Evolutionary conservation across 2,888 invertebrate species (phyloP), one percentile per base, ranked within the genome.

Genomic region (Halocaridina rubra): DNA sequence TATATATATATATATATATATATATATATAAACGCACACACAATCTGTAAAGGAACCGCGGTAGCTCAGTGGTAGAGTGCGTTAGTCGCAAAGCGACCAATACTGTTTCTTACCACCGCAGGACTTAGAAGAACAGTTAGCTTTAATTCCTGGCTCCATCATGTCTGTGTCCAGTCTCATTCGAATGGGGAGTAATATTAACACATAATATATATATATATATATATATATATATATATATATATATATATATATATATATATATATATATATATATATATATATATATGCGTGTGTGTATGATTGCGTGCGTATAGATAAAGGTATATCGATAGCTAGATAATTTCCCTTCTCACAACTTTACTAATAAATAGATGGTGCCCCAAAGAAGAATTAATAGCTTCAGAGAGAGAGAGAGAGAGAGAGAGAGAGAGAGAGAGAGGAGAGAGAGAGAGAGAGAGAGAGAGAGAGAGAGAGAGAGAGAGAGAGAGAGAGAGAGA

Each of bases 221-320:
- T 46, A 10, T 46, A 10, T 46, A 10, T 46, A 10, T 46, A 10
- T 46, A 39, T 39, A 39, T 39, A 39, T 39, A 39, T 39, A 39
- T 39, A 39, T 39, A 39, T 39, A 39, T 39, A 39, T 39, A 39
- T 61, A 61, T 61, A 61, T 61, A 61, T 61, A 61, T 22, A 61
- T 61, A 61, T 61, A 61, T 61, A 61, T 61, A 61, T 61, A 61
- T 61, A 61, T 61, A 61, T 61, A 61, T 61, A 61, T 61, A n/a
- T 61, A 61, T 61, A 61, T 61, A 22, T 61, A 22, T 61, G n/a
- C n/a, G n/a, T 61, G n/a, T 61, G n/a, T 61, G n/a, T 61, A 22
- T 61, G n/a, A 10, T 8, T 61, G n/a, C n/a, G n/a, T 61, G 61
- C n/a, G n/a, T 61, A 22, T 61, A 22, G 7, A 22, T 61, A 22